Base-by-base conservation (phyloP, 2,888 invertebrate species). In the Hydrotaea cyrtoneurina region DNA sequence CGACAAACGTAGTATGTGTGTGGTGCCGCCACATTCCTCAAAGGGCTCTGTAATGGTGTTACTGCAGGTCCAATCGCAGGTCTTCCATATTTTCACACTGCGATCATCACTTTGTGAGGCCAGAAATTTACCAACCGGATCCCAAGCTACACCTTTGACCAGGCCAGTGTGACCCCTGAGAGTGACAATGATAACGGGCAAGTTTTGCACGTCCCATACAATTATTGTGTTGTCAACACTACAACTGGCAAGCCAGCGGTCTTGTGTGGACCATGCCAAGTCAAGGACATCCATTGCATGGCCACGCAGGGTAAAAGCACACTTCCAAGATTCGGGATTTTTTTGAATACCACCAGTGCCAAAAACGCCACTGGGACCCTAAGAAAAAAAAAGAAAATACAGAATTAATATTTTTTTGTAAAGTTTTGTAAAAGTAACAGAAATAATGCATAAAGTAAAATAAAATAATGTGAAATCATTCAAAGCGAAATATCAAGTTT, bases 71-170 rank as follows among this genome's bases (percentile, higher is more conserved):
- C 99, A 99, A 91, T 99, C 98, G 0, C 95, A 95, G 0, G 99
- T 99, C 88, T 98, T 95, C 99, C 99, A 99, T 21, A 99, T 96
- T 89, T 97, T 94, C 23, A 99, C 93, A 17, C 97, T 97, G 89
- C 97, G 97, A 92, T 99, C 99, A 92, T 99, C 99, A 0, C 98
- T 98, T 92, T 99, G 99, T 46, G 98, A 97, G 0, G 99, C 98
- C 81, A 99, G 93, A 91, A 98, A 99, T 92, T 98, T 98, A 0
- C 99, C 99, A 2, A 95, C 97, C 1, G 99, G 99, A 93, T 99
- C 99, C 99, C 99, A 99, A 4, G 98, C 96, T 0, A 99, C 96
- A 8, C 99, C 99, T 93, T 99, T 99, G 2, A 99, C 99, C 87
- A 99, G 94, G 0, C 98, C 98, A 0, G 96, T 95, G 89, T 99